Evolutionary conservation across 2,888 invertebrate species (phyloP).

Genomic region (Microctonus brassicae): DNA sequence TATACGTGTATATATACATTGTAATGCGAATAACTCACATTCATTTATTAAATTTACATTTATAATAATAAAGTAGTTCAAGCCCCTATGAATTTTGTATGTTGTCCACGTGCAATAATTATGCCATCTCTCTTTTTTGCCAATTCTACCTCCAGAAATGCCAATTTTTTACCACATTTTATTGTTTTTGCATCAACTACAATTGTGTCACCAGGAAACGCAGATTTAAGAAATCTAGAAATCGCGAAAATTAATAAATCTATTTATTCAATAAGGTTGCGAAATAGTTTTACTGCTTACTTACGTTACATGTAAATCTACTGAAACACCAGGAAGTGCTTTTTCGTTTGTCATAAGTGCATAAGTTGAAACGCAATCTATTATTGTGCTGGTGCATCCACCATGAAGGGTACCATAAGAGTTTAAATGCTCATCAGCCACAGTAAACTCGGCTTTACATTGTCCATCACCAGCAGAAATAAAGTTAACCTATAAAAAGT

Average conservation of each 20-base stretch:
- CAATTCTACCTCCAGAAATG: conserved; percentile 86
- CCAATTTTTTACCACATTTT: conserved; percentile 83
- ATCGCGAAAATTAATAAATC: conserved; percentile 44
- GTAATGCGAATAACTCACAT: neutral
- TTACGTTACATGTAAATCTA: conserved; percentile 86
- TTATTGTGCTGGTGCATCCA: conserved; percentile 85
- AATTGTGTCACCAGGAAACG: conserved; percentile 83
- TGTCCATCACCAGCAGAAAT: conserved; percentile 78
- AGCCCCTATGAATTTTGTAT: conserved; percentile 80
- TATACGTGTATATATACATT: conserved; percentile 27
- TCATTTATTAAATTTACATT: conserved; percentile 36
- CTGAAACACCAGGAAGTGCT: conserved; percentile 80
- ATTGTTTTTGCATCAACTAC: conserved; percentile 83
- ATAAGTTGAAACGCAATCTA: conserved; percentile 83
- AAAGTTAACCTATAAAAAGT: conserved; percentile 67
- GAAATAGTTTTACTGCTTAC: conserved; percentile 50
- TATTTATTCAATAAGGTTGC: no score
- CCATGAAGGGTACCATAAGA: conserved; percentile 84
- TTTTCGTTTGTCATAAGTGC: conserved; percentile 79
- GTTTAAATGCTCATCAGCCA: conserved; percentile 83
- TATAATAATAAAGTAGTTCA: conserved; percentile 23
- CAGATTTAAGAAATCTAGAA: conserved; percentile 82
- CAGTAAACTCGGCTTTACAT: conserved; percentile 82
- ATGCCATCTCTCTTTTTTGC: conserved; percentile 80
- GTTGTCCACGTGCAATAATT: conserved; percentile 84